phyloP scores from a whole-genome alignment of 2,888 invertebrate species.

The Amitus sp. region DNA sequence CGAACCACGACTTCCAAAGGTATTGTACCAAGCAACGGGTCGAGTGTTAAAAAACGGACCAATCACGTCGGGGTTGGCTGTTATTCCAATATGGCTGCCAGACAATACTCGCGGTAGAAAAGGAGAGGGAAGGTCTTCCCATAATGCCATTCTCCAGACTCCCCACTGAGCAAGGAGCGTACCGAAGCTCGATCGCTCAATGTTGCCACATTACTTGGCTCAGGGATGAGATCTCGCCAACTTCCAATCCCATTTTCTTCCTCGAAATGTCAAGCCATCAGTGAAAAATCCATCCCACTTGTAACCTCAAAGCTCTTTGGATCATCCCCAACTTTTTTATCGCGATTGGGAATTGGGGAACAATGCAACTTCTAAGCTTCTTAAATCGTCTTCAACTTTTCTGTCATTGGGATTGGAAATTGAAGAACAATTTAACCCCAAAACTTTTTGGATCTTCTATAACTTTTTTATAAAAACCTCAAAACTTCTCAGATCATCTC shows the following conservation, averaged over 20 bases:
- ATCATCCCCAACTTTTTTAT: no score
- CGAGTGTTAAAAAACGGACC: conserved; percentile 59
- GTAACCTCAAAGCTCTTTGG: no score
- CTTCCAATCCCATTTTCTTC: conserved; percentile 34
- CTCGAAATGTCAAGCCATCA: conserved; percentile 20
- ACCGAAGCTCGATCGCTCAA: conserved; percentile 46
- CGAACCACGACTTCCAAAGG: conserved; percentile 49
- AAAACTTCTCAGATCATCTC: no score
- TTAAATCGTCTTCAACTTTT: no score
- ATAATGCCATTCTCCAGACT: conserved; percentile 61
- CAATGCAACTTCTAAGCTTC: no score
- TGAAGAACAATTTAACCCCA: no score
- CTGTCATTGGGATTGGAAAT: no score
- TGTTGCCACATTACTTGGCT: conserved; percentile 39
- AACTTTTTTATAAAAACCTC: no score
- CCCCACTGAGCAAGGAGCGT: conserved; percentile 56
- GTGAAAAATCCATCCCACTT: conserved; percentile 1
- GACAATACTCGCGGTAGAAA: conserved; percentile 57
- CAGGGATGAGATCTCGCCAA: conserved; percentile 50
- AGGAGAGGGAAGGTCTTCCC: conserved; percentile 54
- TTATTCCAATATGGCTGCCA: conserved; percentile 63
- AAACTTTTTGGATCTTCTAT: no score
- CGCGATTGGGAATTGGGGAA: no score
- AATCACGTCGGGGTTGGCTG: conserved; percentile 60
- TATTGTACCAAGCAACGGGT: conserved; percentile 49